A percentile compares a stretch with the other conserved stretches of the same genome.
Evolutionary conservation across 2,113 vertebrate genomes (phyloP).

Genomic region (Murina feae): DNA sequence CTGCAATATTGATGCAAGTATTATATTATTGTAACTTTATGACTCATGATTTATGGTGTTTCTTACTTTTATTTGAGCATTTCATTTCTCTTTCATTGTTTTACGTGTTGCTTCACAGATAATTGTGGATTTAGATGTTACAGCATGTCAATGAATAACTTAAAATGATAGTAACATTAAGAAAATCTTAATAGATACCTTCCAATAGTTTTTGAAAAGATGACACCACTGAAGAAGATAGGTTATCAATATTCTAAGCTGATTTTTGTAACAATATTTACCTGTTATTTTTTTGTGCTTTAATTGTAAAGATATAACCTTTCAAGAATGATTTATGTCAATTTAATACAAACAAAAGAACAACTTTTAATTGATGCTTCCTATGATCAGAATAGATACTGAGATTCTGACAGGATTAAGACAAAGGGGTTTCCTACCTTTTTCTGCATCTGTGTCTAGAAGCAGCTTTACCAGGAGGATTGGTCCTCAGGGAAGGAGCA

Average conservation of each 20-base stretch:
- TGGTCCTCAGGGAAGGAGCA: not conserved
- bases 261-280: not conserved
- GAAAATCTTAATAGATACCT: not conserved
- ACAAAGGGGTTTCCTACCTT: not conserved
- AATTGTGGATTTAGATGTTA: not conserved
- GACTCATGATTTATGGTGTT: not conserved
- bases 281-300: not conserved
- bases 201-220: slow-evolving; percentile 7
- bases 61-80: not conserved
- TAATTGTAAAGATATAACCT: not conserved
- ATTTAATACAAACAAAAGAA: not conserved
- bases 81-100: not conserved
- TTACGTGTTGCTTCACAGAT: not conserved
- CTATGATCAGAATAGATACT: not conserved
- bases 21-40: not conserved
- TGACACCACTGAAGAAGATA: not conserved
- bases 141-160: not conserved
- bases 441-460: not conserved
- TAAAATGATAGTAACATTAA: not conserved
- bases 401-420: not conserved
- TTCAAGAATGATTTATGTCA: not conserved
- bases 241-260: not conserved
- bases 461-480: not conserved
- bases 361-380: not conserved
- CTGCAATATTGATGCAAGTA: not conserved